These are phyloP conservation scores for Gobiocypris rarus DNA, from an alignment of 2,113 vertebrate genomes.

Conservation along the genomic window DNA sequence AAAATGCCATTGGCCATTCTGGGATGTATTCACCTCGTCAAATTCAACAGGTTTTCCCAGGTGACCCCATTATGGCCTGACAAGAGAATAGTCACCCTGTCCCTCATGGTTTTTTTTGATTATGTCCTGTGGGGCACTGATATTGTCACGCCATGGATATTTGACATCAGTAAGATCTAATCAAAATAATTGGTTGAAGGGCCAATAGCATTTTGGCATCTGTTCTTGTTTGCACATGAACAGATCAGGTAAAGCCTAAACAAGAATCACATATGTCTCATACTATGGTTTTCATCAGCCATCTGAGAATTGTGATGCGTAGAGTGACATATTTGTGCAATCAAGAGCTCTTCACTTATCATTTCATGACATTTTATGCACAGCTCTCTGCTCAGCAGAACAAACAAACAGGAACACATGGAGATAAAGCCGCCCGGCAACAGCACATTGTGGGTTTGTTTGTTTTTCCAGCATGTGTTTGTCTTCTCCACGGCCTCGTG, in stretches of 20 bases:
- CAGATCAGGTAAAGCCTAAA: conserved; percentile 1
- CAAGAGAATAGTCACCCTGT: conserved; percentile 16
- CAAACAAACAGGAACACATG: conserved; percentile 64
- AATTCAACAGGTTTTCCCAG: conserved; percentile 34
- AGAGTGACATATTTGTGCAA: conserved; percentile 25
- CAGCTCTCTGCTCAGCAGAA: conserved; percentile 55
- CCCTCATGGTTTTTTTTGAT: not conserved
- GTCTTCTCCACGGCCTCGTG: conserved; percentile 60
- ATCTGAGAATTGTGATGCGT: conserved; percentile 28
- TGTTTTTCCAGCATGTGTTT: conserved; percentile 65
- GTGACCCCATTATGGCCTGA: conserved; percentile 27
- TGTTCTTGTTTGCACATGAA: conserved; percentile 6
- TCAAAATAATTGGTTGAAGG: conserved; percentile 15
- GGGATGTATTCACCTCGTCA: not conserved
- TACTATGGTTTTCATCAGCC: conserved; percentile 28
- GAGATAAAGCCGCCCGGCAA: conserved; percentile 59
- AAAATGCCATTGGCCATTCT: not conserved
- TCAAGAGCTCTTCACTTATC: conserved; percentile 53
- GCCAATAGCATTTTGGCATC: not conserved
- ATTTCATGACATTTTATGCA: conserved; percentile 50
- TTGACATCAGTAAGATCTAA: conserved; percentile 11
- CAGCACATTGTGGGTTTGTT: conserved; percentile 59
- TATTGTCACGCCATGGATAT: not conserved
- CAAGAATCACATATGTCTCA: not conserved
- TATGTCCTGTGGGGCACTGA: conserved; percentile 7